Base-by-base conservation (phyloP, 2,888 invertebrate species). In the Heliconius hortense region DNA sequence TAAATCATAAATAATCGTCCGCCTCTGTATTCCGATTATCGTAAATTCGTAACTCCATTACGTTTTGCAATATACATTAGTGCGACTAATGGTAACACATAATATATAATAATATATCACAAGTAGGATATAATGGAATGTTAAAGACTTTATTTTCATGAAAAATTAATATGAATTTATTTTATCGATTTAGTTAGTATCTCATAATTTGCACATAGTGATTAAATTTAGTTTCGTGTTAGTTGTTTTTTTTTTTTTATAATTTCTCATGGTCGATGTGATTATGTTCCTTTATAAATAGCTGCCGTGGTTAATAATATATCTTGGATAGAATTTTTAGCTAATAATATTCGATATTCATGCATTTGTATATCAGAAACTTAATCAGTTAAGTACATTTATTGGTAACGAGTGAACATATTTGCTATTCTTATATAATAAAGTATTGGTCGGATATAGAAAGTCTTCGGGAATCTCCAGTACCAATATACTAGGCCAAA, bases 221-320 rank as follows among this genome's bases (percentile, higher is more conserved):
- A 90, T 91, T 88, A 90, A 90, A 86, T 86, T 89, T 88, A 88
- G 88, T 87, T 86, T 85, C 84, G 86, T 84, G 82, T 89, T 89
- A 88, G 87, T 39, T 73, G 72, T 75, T 85, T 81, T 84, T 84
- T 86, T 84, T 85, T 85, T 86, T 31, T 4, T 4, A 85, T 87
- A 84, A 85, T 86, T 83, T 84, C 84, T 84, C 68, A 76, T 71
- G 43, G 48, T 84, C 80, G 79, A 83, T 28, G 90, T 91, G 88
- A 90, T 90, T 88, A 88, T 87, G 91, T 93, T 92, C 92, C 90
- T 92, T 84, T 86, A 77, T 84, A 84, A 83, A 86, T 87, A 85
- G 83, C 85, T 67, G 67, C 53, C 24, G 15, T 31, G 68, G 68
- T 71, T 74, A 75, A 62, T 48, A 70, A 75, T 76, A 71, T 75